Percentiles rank a stretch among this genome's conserved stretches.
Evolutionary conservation across 2,113 vertebrate species (phyloP).

Genomic region (Anarhynchus alexandrinus): DNA sequence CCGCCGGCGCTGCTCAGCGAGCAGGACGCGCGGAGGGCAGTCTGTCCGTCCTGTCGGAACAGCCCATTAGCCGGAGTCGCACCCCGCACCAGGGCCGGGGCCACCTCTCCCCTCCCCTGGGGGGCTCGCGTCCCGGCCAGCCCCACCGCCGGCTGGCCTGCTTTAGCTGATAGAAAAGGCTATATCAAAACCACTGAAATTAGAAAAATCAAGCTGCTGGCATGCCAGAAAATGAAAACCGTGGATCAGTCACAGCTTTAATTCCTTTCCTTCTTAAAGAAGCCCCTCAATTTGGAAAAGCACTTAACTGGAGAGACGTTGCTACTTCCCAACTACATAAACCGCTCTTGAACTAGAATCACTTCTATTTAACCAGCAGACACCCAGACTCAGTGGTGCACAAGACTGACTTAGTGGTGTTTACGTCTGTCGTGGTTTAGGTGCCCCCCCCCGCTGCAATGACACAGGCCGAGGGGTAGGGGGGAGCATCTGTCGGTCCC

Average conservation of each 20-base stretch:
- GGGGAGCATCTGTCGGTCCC: too few relatives aligned
- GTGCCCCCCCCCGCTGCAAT: too few relatives aligned
- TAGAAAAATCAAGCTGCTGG: not conserved
- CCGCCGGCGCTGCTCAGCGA: not conserved
- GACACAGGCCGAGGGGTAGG: too few relatives aligned
- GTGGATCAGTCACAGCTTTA: not conserved
- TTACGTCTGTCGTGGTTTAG: not conserved
- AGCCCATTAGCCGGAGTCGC: not conserved
- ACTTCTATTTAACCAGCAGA: not conserved
- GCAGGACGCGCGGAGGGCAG: not conserved
- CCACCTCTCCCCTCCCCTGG: accelerated
- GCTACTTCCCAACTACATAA: not conserved
- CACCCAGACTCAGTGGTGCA: not conserved
- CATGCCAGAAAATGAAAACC: not conserved
- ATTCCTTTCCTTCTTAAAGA: not conserved
- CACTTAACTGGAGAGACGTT: not conserved
- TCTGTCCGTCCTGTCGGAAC: not conserved
- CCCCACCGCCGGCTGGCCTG: not conserved
- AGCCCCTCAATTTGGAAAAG: not conserved
- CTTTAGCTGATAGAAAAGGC: not conserved
- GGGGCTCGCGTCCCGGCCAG: not conserved
- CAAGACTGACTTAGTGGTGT: not conserved
- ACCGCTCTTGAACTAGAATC: not conserved
- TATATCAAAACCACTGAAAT: not conserved
- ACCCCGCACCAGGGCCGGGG: not conserved